These are phyloP conservation scores for Sitodiplosis mosellana DNA, from an alignment of 1,140 invertebrate genomes.

Conservation along the genomic window DNA sequence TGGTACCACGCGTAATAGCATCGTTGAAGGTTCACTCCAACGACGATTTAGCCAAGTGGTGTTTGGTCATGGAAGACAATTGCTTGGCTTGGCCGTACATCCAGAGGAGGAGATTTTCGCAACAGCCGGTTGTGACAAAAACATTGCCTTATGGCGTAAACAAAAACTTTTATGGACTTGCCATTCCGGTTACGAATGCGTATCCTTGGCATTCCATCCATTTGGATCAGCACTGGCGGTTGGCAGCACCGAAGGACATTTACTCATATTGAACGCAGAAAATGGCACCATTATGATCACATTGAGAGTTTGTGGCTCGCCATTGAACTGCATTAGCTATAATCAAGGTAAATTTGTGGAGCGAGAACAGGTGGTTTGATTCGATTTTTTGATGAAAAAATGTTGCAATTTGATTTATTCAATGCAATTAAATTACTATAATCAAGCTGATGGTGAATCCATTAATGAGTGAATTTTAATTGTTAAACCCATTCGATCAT, in stretches of 20 bases:
- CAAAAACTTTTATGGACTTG: conserved; percentile 74
- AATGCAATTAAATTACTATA: too few species aligned
- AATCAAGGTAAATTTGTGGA: conserved; percentile 59
- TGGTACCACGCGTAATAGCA: conserved; percentile 82
- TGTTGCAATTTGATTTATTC: not conserved
- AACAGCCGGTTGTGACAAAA: conserved; percentile 82
- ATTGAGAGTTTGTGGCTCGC: conserved; percentile 66
- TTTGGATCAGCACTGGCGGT: conserved; percentile 68
- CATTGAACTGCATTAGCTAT: conserved; percentile 64
- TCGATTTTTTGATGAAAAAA: too few species aligned
- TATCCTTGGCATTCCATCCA: conserved; percentile 69
- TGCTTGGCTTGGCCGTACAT: conserved; percentile 78
- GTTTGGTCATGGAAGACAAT: conserved; percentile 75
- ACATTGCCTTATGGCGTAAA: conserved; percentile 73
- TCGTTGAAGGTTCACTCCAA: conserved; percentile 80
- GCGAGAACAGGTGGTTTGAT: not conserved
- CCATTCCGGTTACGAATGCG: conserved; percentile 41
- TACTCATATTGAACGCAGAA: conserved; percentile 67
- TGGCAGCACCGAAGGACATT: conserved; percentile 73
- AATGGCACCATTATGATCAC: conserved; percentile 66
- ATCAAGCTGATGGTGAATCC: too few species aligned
- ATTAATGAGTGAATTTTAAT: too few species aligned
- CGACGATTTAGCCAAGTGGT: conserved; percentile 79
- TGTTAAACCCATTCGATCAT: too few species aligned
- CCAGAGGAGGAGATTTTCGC: conserved; percentile 82